Evolutionary conservation across 1,140 invertebrate species (phyloP), one percentile per base, ranked within the genome.

Genomic region (Eriocheir sinensis): DNA sequence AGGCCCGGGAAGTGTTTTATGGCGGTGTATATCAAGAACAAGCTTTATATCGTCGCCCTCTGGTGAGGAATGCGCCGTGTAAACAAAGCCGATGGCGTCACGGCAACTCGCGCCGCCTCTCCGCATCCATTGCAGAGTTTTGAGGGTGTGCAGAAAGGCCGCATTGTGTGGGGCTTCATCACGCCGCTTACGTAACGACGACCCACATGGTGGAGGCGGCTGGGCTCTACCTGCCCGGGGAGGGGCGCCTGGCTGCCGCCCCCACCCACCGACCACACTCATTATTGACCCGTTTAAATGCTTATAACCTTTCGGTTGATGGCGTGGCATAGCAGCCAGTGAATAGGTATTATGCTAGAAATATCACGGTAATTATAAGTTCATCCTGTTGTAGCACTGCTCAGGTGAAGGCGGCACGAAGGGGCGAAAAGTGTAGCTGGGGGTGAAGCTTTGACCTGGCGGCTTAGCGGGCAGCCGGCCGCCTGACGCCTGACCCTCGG

Each of bases 101-200:
- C n/a, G 60, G 60, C 60, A 4, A 72, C 21, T n/a, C n/a, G 60
- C 12, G 60, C 60, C 60, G 60, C 60, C 60, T 27, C 60, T 27
- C 27, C n/a, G 60, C 21, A 21, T n/a, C 21, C 60, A 72, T n/a
- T 72, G 60, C 60, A 72, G 3, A 72, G 12, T n/a, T 27, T 72
- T 72, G 6, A 72, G 60, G 60, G 60, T 21, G 60, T 72, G 60
- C 60, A 72, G 27, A 72, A 72, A n/a, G 60, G 60, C 21, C 60
- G n/a, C 27, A 48, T 15, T 15, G 15, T 15, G 4, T 4, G 44
- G 60, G 60, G 60, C 60, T 21, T 72, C 60, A 72, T 72, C 60
- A 72, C 60, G 60, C 60, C n/a, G 60, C 60, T 72, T 72, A 72
- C 60, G 60, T 72, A 72, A 72, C 21, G 60, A n/a, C 60, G 60